These are phyloP conservation scores for Gadopsis marmoratus DNA, from an alignment of 2,797 vertebrate genomes.

Conservation along the genomic window DNA sequence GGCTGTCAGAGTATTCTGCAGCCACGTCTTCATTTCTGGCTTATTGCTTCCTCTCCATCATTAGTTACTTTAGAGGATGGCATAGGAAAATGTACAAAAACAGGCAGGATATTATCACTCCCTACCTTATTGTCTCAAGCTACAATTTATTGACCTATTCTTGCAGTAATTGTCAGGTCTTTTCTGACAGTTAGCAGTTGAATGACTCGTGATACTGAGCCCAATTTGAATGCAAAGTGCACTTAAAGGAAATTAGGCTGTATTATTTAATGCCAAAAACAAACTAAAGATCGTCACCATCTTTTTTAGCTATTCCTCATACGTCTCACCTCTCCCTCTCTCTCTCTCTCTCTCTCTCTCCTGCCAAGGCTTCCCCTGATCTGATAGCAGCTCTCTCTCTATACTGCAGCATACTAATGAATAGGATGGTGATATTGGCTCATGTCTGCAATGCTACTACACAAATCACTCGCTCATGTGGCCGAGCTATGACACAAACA, in stretches of 20 bases:
- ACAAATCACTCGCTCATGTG: slow-evolving; percentile 70
- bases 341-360: slow-evolving; percentile 30
- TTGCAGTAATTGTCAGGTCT: slow-evolving; percentile 5
- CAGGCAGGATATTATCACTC: slow-evolving; percentile 1
- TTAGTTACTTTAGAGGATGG: slow-evolving; percentile 10
- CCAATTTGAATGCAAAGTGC: slow-evolving; percentile 16
- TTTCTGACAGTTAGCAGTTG: slow-evolving; percentile 4
- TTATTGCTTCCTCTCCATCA: slow-evolving; percentile 2
- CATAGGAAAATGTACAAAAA: background rate
- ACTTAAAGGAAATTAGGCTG: slow-evolving; percentile 4
- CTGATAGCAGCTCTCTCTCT: slow-evolving; percentile 66
- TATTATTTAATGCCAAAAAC: background rate
- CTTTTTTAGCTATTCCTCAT: slow-evolving; percentile 5
- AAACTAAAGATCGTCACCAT: slow-evolving; percentile 3
- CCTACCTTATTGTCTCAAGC: background rate
- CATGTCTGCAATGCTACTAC: slow-evolving; percentile 64
- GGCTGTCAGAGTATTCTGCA: slow-evolving; percentile 24
- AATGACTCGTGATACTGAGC: slow-evolving; percentile 26
- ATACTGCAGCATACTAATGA: slow-evolving; percentile 76
- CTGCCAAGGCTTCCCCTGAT: slow-evolving; percentile 62
- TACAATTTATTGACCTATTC: background rate
- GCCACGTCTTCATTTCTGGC: slow-evolving; percentile 27
- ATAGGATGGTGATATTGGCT: slow-evolving; percentile 62
- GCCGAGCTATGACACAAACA: slow-evolving; percentile 69
- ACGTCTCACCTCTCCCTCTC: slow-evolving; percentile 9